Conservation (phyloP, 2,888 invertebrate species). For the Esperia sulphurella region DNA sequence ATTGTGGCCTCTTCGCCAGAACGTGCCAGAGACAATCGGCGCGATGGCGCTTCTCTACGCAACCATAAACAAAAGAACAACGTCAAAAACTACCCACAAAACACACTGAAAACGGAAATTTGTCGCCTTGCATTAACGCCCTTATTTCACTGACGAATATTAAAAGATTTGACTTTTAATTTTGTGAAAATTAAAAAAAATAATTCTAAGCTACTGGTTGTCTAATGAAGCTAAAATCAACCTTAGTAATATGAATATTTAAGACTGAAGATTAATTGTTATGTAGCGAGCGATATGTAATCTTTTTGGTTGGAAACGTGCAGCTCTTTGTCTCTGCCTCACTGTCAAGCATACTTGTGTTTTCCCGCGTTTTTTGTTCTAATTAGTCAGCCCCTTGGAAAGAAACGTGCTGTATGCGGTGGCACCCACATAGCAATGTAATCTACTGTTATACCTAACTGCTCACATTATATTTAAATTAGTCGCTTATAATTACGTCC, state of each 20-base stretch:
- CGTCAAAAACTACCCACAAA: constrained; percentile 18
- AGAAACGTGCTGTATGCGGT: constrained; percentile 32
- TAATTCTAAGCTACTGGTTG: constrained; percentile 46
- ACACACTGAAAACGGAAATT: constrained; percentile 10
- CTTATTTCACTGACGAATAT: constrained; percentile 16
- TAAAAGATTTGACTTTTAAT: constrained; percentile 26
- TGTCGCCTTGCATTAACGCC: constrained; percentile 15
- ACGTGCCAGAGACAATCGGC: constrained; percentile 77
- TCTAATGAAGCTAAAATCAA: constrained; percentile 33
- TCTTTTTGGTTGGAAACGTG: constrained; percentile 52
- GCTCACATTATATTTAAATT: too few relatives aligned
- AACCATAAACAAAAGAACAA: constrained; percentile 34
- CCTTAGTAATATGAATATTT: constrained; percentile 25
- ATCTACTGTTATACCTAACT: too few relatives aligned
- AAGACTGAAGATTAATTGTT: constrained; percentile 6
- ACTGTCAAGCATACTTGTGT: constrained; percentile 76
- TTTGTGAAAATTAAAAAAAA: constrained; percentile 42
- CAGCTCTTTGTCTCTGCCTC: constrained; percentile 74
- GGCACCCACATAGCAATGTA: too few relatives aligned
- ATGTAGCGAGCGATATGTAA: constrained; percentile 34
- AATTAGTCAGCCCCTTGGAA: constrained; percentile 70
- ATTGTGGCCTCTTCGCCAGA: constrained; percentile 74
- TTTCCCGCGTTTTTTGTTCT: constrained; percentile 78
- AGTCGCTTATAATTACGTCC: too few relatives aligned
- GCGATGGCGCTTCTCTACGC: constrained; percentile 75